phyloP scores from a whole-genome alignment of 1,140 invertebrate species.

The Apis dorsata region DNA sequence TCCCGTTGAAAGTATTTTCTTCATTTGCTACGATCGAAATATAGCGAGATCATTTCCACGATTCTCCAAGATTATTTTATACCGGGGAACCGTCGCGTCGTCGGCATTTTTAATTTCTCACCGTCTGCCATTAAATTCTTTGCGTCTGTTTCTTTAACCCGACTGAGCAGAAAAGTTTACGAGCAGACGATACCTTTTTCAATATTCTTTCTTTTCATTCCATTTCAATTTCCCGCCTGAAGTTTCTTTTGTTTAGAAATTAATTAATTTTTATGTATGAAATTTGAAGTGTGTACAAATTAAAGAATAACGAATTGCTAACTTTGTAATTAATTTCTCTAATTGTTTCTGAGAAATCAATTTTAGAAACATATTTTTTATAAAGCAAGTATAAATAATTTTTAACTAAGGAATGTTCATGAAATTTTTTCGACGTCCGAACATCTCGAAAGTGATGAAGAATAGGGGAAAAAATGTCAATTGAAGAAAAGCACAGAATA shows the following conservation, averaged over 20 bases:
- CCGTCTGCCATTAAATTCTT: constrained; percentile 33
- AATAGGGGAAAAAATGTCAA: not conserved
- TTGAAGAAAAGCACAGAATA: not conserved
- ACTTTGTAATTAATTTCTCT: no score
- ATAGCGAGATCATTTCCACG: constrained; percentile 11
- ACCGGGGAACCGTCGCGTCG: not conserved
- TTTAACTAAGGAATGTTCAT: not conserved
- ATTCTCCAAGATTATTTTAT: constrained; percentile 32
- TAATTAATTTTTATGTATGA: not conserved
- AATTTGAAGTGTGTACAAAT: not conserved
- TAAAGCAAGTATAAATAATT: no score
- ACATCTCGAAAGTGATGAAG: not conserved
- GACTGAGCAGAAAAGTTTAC: not conserved
- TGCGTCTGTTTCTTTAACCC: constrained; percentile 4
- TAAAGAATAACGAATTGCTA: no score
- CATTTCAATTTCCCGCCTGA: not conserved
- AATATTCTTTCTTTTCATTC: not conserved
- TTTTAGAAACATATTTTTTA: no score
- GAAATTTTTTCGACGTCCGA: not conserved
- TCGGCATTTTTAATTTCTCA: constrained; percentile 48
- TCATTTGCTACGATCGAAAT: constrained; percentile 14
- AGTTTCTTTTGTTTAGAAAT: no score
- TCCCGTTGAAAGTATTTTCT: not conserved
- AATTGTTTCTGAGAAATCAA: no score
- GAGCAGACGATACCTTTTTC: not conserved